A percentile compares a stretch with the other conserved stretches of the same genome.
Conservation (phyloP, 2,113 vertebrate genomes). For the Heterochromis multidens region DNA sequence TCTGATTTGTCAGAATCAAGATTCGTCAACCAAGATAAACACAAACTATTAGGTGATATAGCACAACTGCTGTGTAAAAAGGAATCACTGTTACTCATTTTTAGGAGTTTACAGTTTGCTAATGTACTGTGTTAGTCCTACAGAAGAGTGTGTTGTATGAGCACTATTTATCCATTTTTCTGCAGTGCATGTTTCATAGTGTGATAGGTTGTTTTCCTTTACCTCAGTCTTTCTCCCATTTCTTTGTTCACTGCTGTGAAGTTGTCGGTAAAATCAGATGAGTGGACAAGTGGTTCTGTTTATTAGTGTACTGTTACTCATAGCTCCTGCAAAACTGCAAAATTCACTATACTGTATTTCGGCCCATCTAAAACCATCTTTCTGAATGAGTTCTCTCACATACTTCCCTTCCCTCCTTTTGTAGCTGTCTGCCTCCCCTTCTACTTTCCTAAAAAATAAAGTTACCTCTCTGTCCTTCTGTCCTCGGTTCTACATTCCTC, state of each 20-base stretch:
- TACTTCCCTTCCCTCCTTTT: no score
- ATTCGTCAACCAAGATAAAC: not conserved
- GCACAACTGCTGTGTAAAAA: not conserved
- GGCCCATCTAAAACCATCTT: no score
- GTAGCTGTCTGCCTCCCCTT: not conserved
- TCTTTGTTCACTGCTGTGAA: not conserved
- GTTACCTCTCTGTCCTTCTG: not conserved
- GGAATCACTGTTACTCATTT: not conserved
- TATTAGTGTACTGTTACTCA: not conserved
- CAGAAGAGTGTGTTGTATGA: not conserved
- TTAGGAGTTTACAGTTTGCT: not conserved
- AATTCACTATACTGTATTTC: no score
- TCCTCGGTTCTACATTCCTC: not conserved
- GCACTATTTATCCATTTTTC: not conserved
- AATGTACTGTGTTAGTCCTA: not conserved
- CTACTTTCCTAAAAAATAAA: not conserved
- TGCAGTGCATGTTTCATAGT: not conserved
- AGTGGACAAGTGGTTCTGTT: not conserved
- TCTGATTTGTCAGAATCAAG: not conserved
- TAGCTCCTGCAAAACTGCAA: not conserved
- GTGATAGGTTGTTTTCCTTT: not conserved
- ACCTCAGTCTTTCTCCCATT: not conserved
- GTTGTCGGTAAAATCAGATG: not conserved
- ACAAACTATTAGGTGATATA: not conserved
- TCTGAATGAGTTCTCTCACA: no score